Evolutionary conservation across 2,113 vertebrate genomes (phyloP).

Genomic region (Rhegmatorhina hoffmannsi): DNA sequence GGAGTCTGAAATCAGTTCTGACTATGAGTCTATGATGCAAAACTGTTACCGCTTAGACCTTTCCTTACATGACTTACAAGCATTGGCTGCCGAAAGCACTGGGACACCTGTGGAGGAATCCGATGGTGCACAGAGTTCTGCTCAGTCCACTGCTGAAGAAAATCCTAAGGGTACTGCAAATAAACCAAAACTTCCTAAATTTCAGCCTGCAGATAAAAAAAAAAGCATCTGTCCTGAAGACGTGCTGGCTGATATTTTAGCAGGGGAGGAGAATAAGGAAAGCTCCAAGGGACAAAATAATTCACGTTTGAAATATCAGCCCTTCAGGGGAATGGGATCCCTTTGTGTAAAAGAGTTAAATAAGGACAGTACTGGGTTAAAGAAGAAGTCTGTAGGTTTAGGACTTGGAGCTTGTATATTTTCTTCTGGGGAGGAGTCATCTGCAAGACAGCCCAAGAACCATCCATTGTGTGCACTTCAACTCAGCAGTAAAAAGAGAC

Average conservation of each 20-base stretch:
- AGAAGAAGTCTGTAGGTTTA: neutral
- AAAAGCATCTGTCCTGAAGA: constrained; percentile 78
- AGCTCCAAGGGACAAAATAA: constrained; percentile 42
- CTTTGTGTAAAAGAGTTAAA: constrained; percentile 52
- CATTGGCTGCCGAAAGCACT: constrained; percentile 63
- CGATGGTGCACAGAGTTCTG: neutral
- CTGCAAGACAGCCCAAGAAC: neutral
- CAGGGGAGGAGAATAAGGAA: constrained; percentile 66
- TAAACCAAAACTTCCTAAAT: neutral
- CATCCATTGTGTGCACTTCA: neutral
- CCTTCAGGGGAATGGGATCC: constrained; percentile 81
- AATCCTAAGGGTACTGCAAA: neutral
- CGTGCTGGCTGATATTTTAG: constrained; percentile 83
- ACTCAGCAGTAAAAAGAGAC: neutral
- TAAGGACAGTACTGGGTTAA: neutral
- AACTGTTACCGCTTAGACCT: constrained; percentile 80
- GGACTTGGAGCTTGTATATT: neutral
- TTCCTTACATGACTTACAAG: constrained; percentile 83
- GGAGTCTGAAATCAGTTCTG: constrained; percentile 71
- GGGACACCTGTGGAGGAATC: neutral
- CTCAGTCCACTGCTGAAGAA: neutral
- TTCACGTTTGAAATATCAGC: constrained; percentile 64
- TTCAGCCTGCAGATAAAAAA: constrained; percentile 6
- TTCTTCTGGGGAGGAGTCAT: neutral
- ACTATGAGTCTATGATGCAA: constrained; percentile 85